Evolutionary conservation across 2,888 invertebrate genomes (phyloP), one percentile per base, ranked within the genome.

Genomic region (Tuberolachnus salignus): DNA sequence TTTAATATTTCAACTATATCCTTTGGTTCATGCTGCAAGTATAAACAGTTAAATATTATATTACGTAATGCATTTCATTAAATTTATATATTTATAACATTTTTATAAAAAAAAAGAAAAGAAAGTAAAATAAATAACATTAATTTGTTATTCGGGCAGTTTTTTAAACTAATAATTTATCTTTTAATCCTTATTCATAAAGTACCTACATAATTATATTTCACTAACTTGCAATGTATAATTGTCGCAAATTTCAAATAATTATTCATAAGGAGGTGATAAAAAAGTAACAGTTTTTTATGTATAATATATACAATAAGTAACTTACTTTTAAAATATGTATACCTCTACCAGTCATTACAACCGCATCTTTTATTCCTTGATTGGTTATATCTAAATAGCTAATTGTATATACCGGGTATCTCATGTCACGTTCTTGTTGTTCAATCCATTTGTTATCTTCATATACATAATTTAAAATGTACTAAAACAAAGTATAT

Each of bases 301-400:
- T 34, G 34, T 34, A 57, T 11, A 71, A 26, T 14, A 44, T 57
- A 16, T 13, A 9, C 13, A 34, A 34, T 49, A 59, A 13, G 42
- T 46, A 51, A 26, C 63, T 83, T 85, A 89, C 89, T 87, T 91
- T 91, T 84, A 91, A 86, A 82, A 91, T 88, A 83, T 91, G 90
- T 19, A 92, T 86, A 49, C 91, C 91, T 83, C 88, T 88, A 83
- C 89, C 87, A 9, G 91, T 90, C 81, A 90, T 86, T n/a, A 91
- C 88, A 66, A 90, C 86, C 46, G 91, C 84, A 85, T 91, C 91
- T 82, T 88, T 89, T 69, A 90, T 86, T 16, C 91, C 91, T 85
- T 92, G 91, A 4, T 89, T 89, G 64, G 89, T 89, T 66, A 92
- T 85, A 84, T 92, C 91, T 46, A 89, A 84, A 82, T 89, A 88